Evolutionary conservation across 2,888 invertebrate species (phyloP).

Genomic region (Frankliniella fusca): DNA sequence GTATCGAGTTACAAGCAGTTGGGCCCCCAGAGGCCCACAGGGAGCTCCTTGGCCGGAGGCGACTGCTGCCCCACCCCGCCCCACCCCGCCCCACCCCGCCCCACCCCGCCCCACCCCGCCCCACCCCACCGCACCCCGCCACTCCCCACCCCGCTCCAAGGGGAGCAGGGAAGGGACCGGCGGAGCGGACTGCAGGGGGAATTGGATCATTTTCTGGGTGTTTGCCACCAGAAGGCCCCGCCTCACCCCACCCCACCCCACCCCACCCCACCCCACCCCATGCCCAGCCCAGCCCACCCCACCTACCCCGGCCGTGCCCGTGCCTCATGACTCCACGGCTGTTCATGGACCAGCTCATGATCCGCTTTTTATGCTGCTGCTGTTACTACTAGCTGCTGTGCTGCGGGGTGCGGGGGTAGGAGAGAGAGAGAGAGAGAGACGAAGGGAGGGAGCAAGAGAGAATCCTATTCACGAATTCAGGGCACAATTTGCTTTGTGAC

Average conservation of each 20-base stretch:
- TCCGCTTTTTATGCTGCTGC: background rate
- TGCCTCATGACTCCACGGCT: background rate
- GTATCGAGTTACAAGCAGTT: constrained; percentile 1
- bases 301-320: no score
- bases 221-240: background rate
- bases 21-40: background rate
- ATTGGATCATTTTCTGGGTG: background rate
- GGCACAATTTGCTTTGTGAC: constrained; percentile 26
- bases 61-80: background rate
- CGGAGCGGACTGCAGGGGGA: background rate
- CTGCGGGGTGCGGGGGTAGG: background rate
- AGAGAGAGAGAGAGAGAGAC: background rate
- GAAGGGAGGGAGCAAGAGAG: background rate
- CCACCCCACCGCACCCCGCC: no score
- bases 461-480: constrained; percentile 24
- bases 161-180: background rate
- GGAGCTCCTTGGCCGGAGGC: background rate
- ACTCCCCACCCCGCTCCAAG: background rate
- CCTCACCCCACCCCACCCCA: no score
- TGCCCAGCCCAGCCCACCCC: no score
- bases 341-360: background rate
- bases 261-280: no score
- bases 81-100: no score
- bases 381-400: background rate
- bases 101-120: background rate